Evolutionary conservation across 1,140 invertebrate species (phyloP), one percentile per base, ranked within the genome.

Genomic region (Cydia pomonella): DNA sequence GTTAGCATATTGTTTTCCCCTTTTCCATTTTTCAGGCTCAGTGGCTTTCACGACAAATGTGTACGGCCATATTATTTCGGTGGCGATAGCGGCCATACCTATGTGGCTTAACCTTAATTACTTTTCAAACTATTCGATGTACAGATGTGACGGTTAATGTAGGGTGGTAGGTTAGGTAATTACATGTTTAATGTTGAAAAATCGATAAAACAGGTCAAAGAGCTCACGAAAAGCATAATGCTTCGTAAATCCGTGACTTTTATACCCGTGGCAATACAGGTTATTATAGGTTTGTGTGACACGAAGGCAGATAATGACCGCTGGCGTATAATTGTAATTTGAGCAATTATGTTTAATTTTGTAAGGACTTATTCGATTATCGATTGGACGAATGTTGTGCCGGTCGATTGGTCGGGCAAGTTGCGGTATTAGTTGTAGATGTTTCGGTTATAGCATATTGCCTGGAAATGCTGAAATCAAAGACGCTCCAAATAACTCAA

Each of bases 81-180:
- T 76, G 73, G 76, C 76, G 76, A 80, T 84, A 83, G 80, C 80
- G 82, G 78, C 77, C 78, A 73, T 63, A 72, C 77, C 47, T 50
- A 50, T 21, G 53, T 59, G 53, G 53, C 21, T 77, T 79, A 73
- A 75, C 76, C 44, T 73, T 87, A 87, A 87, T 86, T 83, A 84
- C 82, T 85, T 87, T 87, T 77, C 80, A 82, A 87, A 88, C 81
- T 84, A 82, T 84, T 82, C 80, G 47, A 79, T 81, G 79, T 74
- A 77, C 74, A 69, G 73, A 75, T 77, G 71, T 79, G 25, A 80
- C 64, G 41, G 77, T 80, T 72, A 79, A 77, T 77, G 71, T 79
- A 77, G 77, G 71, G 77, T 75, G 80, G 73, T 82, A 80, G 64
- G 64, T 69, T 82, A 80, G 64, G 64, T 69, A 87, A 87, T 88